These are phyloP conservation scores for Aleadryas rufinucha DNA, from an alignment of 2,113 vertebrate species.

Conservation along the genomic window DNA sequence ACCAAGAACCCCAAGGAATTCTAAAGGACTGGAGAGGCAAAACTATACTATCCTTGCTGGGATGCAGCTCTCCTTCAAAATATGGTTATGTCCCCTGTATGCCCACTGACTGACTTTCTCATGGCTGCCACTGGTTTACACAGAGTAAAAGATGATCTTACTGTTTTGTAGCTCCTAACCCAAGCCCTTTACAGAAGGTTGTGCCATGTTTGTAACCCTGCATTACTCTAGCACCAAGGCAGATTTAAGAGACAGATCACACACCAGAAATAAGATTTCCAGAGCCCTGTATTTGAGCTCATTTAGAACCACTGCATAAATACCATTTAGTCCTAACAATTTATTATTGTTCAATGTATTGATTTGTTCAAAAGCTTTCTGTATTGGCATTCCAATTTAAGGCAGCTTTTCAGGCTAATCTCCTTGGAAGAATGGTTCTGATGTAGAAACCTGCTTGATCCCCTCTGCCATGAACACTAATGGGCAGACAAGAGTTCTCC, in stretches of 20 bases:
- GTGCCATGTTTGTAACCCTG: neutral
- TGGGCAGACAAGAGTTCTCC: neutral
- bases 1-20: neutral
- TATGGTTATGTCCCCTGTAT: fast-evolving
- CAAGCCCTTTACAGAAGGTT: neutral
- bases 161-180: neutral
- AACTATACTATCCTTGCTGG: neutral
- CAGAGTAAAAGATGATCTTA: neutral
- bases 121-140: neutral
- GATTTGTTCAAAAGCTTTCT: constrained; percentile 41
- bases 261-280: neutral
- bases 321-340: neutral
- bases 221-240: neutral
- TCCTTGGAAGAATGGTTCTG: neutral
- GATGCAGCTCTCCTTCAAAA: neutral
- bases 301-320: neutral
- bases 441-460: neutral
- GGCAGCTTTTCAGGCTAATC: constrained; percentile 1
- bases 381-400: constrained; percentile 42
- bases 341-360: constrained; percentile 20
- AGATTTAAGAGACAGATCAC: neutral
- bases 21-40: neutral
- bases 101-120: neutral
- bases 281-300: neutral
- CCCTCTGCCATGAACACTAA: neutral